A percentile compares a stretch with the other conserved stretches of the same genome.
These are phyloP conservation scores for Cheilosia urbana DNA, from an alignment of 2,888 invertebrate genomes.

Conservation along the genomic window DNA sequence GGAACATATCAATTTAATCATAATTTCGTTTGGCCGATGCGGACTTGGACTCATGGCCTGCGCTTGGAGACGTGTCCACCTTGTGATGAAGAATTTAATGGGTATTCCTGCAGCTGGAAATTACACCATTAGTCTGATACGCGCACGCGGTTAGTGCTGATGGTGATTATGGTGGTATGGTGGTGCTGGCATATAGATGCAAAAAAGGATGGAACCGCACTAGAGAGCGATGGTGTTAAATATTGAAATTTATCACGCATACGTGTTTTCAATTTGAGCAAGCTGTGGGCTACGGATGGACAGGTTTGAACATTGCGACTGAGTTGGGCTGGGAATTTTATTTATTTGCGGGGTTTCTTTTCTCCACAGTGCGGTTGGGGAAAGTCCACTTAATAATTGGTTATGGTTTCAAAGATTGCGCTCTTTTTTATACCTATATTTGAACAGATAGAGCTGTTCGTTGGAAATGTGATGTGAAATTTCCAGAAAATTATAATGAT, in stretches of 20 bases:
- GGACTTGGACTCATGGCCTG: background rate
- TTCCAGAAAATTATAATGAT: background rate
- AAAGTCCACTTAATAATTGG: background rate
- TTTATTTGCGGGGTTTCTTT: background rate
- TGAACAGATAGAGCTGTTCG: background rate
- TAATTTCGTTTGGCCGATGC: slow-evolving; percentile 17
- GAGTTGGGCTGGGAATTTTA: background rate
- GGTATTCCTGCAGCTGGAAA: slow-evolving; percentile 43
- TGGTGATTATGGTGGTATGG: slow-evolving; percentile 18
- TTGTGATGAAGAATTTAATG: slow-evolving; percentile 40
- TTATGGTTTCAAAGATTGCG: background rate
- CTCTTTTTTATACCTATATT: background rate
- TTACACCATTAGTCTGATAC: slow-evolving; percentile 42
- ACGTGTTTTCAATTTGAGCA: slow-evolving; percentile 34
- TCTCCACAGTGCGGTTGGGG: background rate
- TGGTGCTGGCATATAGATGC: background rate
- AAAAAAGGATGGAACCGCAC: slow-evolving; percentile 4
- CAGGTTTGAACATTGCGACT: background rate
- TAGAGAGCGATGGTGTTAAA: slow-evolving; percentile 31
- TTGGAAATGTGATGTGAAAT: background rate
- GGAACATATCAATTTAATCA: slow-evolving; percentile 62
- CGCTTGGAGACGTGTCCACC: slow-evolving; percentile 17
- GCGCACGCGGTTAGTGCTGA: slow-evolving; percentile 22
- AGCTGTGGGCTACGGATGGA: background rate
- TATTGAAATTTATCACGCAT: slow-evolving; percentile 49